Evolutionary conservation across 2,797 vertebrate species (phyloP), one percentile per base, ranked within the genome.

Genomic region (Podargus strigoides): DNA sequence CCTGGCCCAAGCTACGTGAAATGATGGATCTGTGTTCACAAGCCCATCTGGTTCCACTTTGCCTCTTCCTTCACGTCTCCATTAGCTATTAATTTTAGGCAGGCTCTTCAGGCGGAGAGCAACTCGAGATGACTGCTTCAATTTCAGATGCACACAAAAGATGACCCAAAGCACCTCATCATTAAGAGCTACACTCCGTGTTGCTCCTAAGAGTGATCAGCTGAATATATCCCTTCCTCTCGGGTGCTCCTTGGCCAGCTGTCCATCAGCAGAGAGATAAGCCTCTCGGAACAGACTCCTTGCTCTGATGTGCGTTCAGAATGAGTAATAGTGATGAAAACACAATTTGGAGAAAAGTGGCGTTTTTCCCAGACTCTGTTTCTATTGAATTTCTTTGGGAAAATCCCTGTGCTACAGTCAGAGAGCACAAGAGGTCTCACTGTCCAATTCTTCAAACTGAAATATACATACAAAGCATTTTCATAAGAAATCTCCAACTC

Each of bases 11-110:
- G 85, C 19, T 28, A 72, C 74, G 84, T 12, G 60, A 67, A 76
- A 50, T 19, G 62, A 77, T 46, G 28, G 1, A 15, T 73, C 84
- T n/a, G 79, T 20, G 79, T 55, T 73, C 53, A 17, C 1, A n/a
- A 93, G 36, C 49, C 90, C 97, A 96, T 82, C 91, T 97, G 96
- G 94, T 56, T 96, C 91, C 68, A 94, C 95, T 97, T 94, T 93
- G 89, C 26, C 85, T 95, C 94, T 90, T 93, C 94, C 96, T 91
- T 41, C 4, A 2, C 89, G 76, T 93, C 93, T 80, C 96, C 90
- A 58, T 62, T 81, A 89, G 86, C 94, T 92, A 90, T 87, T 82
- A 58, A 95, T 90, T 94, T 64, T 55, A 63, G 92, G 96, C 89
- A 87, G 32, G 39, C 39, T 93, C 88, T 83, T 90, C 60, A 92